These are phyloP conservation scores for Telmatochromis sp. DNA, from an alignment of 2,113 vertebrate genomes.

Conservation along the genomic window DNA sequence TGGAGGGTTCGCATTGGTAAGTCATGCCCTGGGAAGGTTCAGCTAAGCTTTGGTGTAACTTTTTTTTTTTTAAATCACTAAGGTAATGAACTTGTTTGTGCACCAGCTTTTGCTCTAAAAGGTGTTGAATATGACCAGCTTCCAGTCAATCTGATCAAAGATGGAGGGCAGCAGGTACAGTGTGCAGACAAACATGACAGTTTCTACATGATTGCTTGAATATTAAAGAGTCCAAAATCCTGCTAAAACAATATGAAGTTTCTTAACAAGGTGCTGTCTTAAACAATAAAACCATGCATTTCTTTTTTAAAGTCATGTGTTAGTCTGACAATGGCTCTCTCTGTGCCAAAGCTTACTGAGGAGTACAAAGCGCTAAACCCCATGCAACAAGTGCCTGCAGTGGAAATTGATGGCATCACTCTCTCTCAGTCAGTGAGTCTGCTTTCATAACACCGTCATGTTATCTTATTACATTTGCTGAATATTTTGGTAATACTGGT, in stretches of 20 bases:
- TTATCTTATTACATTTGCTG: not conserved
- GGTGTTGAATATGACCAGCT: conserved; percentile 81
- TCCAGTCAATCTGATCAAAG: conserved; percentile 83
- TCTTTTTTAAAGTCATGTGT: not conserved
- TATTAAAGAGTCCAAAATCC: not conserved
- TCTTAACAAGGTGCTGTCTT: not conserved
- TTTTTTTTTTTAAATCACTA: not conserved
- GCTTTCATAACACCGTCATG: not conserved
- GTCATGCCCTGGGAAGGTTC: not conserved
- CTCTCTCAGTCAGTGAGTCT: conserved; percentile 87
- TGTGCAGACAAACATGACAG: not conserved
- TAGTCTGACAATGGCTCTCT: not conserved
- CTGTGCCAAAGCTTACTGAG: conserved; percentile 70
- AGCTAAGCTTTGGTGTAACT: not conserved
- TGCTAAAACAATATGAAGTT: not conserved
- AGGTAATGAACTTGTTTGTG: not conserved
- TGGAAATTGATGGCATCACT: conserved; percentile 85
- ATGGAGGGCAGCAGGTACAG: conserved; percentile 89
- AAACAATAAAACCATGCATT: not conserved
- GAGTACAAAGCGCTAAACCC: conserved; percentile 85
- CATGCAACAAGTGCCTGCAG: conserved; percentile 89
- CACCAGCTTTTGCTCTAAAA: conserved; percentile 88
- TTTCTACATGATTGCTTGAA: not conserved
- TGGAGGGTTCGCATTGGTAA: conserved; percentile 97
- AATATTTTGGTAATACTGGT: not conserved